Conservation (phyloP, 2,113 vertebrate species). For the Sarotherodon lohbergeri region DNA sequence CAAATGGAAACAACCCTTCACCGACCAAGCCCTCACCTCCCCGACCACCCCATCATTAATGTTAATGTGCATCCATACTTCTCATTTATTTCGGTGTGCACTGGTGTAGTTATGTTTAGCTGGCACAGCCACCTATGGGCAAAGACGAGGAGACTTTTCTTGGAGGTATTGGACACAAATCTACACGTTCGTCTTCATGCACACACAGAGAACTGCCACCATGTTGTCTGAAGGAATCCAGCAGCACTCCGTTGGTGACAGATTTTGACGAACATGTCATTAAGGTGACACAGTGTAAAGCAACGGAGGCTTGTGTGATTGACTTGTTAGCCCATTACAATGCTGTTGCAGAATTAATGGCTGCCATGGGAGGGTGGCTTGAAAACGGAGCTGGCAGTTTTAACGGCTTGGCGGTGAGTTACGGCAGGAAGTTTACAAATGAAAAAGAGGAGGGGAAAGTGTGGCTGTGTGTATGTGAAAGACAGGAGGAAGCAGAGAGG, state of each 20-base stretch:
- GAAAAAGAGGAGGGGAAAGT: slow-evolving; percentile 33
- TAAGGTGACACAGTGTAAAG: slow-evolving; percentile 84
- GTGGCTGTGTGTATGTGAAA: not conserved
- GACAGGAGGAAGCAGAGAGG: not conserved
- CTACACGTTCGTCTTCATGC: slow-evolving; percentile 44
- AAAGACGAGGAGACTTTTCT: not conserved
- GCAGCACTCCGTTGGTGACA: slow-evolving; percentile 75
- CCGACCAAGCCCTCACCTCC: slow-evolving; percentile 24
- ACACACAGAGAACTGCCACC: slow-evolving; percentile 64
- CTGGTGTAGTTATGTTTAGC: not conserved
- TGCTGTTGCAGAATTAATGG: slow-evolving; percentile 84
- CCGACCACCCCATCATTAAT: slow-evolving; percentile 26
- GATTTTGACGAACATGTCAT: slow-evolving; percentile 82
- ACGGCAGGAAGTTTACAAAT: slow-evolving; percentile 79
- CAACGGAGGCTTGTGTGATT: slow-evolving; percentile 80
- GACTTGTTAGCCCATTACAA: slow-evolving; percentile 86
- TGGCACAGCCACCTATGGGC: slow-evolving; percentile 24
- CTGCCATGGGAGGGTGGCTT: slow-evolving; percentile 77
- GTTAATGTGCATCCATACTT: slow-evolving; percentile 28
- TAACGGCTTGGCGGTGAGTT: slow-evolving; percentile 80
- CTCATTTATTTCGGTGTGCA: slow-evolving; percentile 15
- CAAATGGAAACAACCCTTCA: slow-evolving; percentile 70
- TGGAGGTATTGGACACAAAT: slow-evolving; percentile 53
- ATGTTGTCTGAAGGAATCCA: slow-evolving; percentile 73
- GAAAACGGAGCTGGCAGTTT: slow-evolving; percentile 79